These are phyloP conservation scores for Anomalospiza imberbis DNA, from an alignment of 2,797 vertebrate genomes.

Conservation along the genomic window DNA sequence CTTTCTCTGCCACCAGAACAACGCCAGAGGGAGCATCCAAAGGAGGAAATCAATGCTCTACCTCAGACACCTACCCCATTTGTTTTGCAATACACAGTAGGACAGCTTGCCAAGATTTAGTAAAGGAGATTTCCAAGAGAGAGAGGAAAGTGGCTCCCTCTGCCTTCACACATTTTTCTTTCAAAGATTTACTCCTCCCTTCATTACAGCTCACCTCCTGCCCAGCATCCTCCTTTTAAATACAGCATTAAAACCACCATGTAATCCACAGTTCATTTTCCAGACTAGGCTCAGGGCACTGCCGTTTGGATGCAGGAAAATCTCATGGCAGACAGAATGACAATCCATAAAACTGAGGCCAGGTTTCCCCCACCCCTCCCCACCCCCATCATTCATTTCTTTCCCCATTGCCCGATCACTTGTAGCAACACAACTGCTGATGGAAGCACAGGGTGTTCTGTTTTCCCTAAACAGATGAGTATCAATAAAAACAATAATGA, in stretches of 20 bases:
- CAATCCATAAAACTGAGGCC: not conserved
- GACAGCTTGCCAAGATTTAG: not conserved
- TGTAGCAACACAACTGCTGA: not conserved
- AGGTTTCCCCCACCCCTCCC: not conserved
- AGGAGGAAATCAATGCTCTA: not conserved
- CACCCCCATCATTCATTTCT: not conserved
- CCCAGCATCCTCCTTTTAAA: not conserved
- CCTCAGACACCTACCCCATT: not conserved
- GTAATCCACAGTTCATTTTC: not conserved
- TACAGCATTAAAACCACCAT: not conserved
- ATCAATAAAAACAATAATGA: conserved; percentile 1
- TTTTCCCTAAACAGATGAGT: not conserved
- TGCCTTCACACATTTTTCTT: not conserved
- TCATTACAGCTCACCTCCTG: not conserved
- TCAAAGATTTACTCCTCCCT: not conserved
- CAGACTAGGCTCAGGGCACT: not conserved
- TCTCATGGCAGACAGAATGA: not conserved
- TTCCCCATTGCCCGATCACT: not conserved
- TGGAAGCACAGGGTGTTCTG: not conserved
- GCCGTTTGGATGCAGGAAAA: not conserved
- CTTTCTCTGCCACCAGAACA: not conserved
- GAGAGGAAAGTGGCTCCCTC: not conserved
- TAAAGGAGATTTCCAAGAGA: not conserved
- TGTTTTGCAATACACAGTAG: not conserved
- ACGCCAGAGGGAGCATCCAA: not conserved